Base-by-base conservation (phyloP, 37 sponge, comb jelly and placozoan species). In the Beroe forskalii region DNA sequence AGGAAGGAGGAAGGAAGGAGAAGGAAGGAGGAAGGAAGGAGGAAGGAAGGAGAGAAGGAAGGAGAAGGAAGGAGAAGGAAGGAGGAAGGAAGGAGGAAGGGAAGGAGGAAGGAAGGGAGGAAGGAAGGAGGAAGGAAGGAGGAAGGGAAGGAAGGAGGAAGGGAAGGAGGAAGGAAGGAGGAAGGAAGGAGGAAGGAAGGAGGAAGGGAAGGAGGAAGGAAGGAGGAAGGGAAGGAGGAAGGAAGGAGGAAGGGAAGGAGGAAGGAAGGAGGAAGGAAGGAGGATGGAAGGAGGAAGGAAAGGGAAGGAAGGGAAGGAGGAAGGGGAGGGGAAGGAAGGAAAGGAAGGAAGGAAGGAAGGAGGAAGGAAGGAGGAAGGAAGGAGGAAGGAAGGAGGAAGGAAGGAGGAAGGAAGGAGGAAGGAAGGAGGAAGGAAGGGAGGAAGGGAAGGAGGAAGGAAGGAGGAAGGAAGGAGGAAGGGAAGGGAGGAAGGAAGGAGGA, bases 351-450 rank as follows among this genome's bases (percentile, higher is more conserved):
- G 28, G 67, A 64, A 25, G 28, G 67, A 64, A n/a, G 67, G 28
- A 64, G 67, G 67, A 25, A 72, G 39, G 33, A 25, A n/a, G n/a
- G 39, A 33, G 39, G 8, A 20, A 72, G 39, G 33, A 39, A 72
- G 75, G 33, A n/a, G n/a, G n/a, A n/a, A n/a, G n/a, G 40, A 72
- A 30, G 30, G 40, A 63, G 66, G 30, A 39, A 72, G 75, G 33
- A n/a, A n/a, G n/a, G 75, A 72, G 75, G 30, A 39, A 72, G 75
- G 33, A 39, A 72, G 75, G 33, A n/a, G n/a, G n/a, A n/a, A n/a
- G n/a, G 75, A 64, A 25, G 28, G 67, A 64, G 67, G 28, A 25
- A 64, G 67, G 28, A 4, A 64, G 67, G 28, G 27, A 64, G 67
- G 28, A 4, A 64, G 67, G 28, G 67, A 64, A 25, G 28, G 67